A percentile compares a stretch with the other conserved stretches of the same genome.
phyloP scores from a whole-genome alignment of 2,113 vertebrate genomes.

The Ammospiza caudacuta region DNA sequence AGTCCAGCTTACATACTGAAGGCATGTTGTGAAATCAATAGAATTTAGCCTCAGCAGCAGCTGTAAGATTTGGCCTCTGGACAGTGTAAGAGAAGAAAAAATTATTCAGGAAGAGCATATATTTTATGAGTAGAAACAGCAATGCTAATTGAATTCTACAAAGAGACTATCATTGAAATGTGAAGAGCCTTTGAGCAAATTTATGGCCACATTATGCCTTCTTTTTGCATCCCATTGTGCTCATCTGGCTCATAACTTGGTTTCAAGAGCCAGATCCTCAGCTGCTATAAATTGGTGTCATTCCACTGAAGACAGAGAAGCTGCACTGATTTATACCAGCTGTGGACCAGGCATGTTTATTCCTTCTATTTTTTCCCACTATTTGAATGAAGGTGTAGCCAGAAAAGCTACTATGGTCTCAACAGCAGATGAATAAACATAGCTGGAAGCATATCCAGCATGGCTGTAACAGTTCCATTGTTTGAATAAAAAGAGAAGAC shows the following conservation, averaged over 20 bases:
- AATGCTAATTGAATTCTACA: slow-evolving; percentile 58
- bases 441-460: background rate
- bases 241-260: slow-evolving; percentile 52
- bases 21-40: slow-evolving; percentile 1
- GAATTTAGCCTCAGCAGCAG: slow-evolving; percentile 9
- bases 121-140: slow-evolving; percentile 52
- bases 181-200: slow-evolving; percentile 53
- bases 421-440: background rate
- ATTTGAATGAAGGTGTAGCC: background rate
- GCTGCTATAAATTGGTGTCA: slow-evolving; percentile 35
- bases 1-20: background rate
- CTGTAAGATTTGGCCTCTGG: slow-evolving; percentile 43
- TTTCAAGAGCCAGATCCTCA: slow-evolving; percentile 34
- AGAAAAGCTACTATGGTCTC: background rate
- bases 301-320: slow-evolving; percentile 18
- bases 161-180: slow-evolving; percentile 41
- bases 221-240: slow-evolving; percentile 51
- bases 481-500: background rate
- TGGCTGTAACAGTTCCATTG: background rate
- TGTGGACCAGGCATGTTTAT: background rate
- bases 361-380: background rate
- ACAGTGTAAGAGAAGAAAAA: slow-evolving; percentile 14
- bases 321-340: slow-evolving; percentile 29
- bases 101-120: background rate
- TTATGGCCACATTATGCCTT: slow-evolving; percentile 44